Percentiles rank a stretch among this genome's conserved stretches.
These are phyloP conservation scores for Tympanuchus pallidicinctus DNA, from an alignment of 2,113 vertebrate species.

Conservation along the genomic window DNA sequence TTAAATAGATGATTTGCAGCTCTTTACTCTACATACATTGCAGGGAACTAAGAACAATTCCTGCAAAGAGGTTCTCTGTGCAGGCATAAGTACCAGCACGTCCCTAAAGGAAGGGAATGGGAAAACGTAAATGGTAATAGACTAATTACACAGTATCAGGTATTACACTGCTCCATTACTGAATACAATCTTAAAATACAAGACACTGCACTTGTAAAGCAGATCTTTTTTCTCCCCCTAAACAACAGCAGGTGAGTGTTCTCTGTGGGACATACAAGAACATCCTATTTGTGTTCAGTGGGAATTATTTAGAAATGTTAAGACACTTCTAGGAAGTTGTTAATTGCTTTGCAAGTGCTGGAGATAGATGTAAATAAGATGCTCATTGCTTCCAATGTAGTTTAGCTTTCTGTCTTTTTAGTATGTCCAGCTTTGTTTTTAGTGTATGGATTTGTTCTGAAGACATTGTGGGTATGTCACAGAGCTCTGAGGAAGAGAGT, in stretches of 20 bases:
- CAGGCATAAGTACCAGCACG: no score
- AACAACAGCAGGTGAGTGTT: background rate
- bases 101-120: background rate
- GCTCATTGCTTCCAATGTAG: background rate
- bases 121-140: background rate
- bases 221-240: fast-evolving
- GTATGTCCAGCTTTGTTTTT: background rate
- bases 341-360: fast-evolving
- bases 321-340: background rate
- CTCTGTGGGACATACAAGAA: background rate
- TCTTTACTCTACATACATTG: fast-evolving
- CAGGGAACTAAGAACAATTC: background rate
- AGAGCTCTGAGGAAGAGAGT: slow-evolving; percentile 19
- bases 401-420: background rate
- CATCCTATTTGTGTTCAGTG: background rate
- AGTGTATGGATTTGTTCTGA: background rate
- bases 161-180: fast-evolving
- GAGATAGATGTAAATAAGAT: background rate
- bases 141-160: background rate
- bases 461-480: background rate
- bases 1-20: background rate
- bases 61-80: background rate
- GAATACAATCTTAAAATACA: background rate
- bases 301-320: background rate
- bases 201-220: background rate